Conservation (phyloP, 2,113 vertebrate genomes). For the Cryptotis parvus region DNA sequence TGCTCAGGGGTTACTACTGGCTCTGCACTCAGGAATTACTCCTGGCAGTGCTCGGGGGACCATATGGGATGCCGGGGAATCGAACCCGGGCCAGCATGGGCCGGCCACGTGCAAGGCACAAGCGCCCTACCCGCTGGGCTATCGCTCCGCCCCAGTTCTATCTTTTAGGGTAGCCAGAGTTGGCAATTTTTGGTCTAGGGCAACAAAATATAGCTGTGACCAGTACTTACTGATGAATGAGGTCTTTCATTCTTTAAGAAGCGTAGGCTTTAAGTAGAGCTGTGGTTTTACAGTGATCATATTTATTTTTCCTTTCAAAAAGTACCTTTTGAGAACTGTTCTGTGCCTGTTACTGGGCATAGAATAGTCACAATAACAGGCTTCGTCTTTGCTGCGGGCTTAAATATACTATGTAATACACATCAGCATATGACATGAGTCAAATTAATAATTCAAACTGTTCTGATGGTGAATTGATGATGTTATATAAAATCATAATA, state of each 20-base stretch:
- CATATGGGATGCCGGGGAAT: too few relatives aligned
- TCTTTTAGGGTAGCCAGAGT: neutral
- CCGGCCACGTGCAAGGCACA: too few relatives aligned
- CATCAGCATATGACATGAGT: neutral
- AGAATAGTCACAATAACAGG: accelerated
- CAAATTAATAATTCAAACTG: neutral
- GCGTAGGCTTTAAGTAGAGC: neutral
- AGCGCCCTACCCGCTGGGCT: too few relatives aligned
- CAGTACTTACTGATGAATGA: neutral
- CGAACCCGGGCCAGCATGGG: too few relatives aligned
- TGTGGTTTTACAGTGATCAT: neutral
- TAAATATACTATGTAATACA: neutral
- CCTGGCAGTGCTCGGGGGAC: too few relatives aligned
- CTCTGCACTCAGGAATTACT: too few relatives aligned
- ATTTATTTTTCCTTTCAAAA: neutral
- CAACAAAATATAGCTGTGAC: neutral
- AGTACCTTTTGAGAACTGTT: neutral
- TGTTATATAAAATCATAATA: neutral
- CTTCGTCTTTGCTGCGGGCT: neutral
- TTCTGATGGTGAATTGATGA: neutral
- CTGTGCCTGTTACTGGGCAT: neutral
- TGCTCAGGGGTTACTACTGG: too few relatives aligned
- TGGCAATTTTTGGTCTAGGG: neutral
- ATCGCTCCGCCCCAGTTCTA: neutral
- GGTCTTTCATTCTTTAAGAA: neutral